These are phyloP conservation scores for human (Homo sapiens) DNA, from an alignment of 2,113 vertebrate species.

Conservation along the genomic window DNA sequence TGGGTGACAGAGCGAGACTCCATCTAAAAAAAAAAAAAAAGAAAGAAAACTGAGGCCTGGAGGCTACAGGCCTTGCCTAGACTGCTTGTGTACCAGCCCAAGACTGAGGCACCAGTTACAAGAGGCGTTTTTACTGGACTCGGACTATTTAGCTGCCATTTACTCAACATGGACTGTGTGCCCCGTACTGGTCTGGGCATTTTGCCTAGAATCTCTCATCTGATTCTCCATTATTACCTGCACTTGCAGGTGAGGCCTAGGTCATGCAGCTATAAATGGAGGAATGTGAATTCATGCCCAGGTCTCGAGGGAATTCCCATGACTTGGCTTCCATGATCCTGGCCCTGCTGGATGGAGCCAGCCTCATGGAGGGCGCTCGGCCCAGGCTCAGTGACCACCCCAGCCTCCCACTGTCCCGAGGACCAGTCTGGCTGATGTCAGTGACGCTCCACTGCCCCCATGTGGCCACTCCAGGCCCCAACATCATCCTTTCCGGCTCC, in stretches of 20 bases:
- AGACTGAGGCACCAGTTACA: background rate
- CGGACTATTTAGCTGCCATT: background rate
- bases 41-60: background rate
- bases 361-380: background rate
- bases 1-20: too few relatives aligned
- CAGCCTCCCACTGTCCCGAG: background rate
- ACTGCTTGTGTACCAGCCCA: background rate
- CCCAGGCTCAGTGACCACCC: background rate
- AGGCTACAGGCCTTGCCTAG: background rate
- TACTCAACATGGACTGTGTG: background rate
- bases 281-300: background rate
- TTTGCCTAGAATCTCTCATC: background rate
- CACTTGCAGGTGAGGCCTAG: background rate
- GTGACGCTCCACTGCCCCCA: slow-evolving; percentile 59
- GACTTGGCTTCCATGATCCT: background rate
- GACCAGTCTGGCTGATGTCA: background rate
- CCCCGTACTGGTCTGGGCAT: background rate
- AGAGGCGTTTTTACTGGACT: background rate
- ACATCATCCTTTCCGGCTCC: background rate
- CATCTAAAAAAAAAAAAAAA: too few relatives aligned
- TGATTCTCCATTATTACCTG: background rate
- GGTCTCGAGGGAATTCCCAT: background rate
- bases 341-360: background rate
- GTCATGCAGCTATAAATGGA: background rate
- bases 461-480: background rate